Evolutionary conservation across 2,797 vertebrate genomes (phyloP), one percentile per base, ranked within the genome.

Genomic region (Microchirus variegatus): DNA sequence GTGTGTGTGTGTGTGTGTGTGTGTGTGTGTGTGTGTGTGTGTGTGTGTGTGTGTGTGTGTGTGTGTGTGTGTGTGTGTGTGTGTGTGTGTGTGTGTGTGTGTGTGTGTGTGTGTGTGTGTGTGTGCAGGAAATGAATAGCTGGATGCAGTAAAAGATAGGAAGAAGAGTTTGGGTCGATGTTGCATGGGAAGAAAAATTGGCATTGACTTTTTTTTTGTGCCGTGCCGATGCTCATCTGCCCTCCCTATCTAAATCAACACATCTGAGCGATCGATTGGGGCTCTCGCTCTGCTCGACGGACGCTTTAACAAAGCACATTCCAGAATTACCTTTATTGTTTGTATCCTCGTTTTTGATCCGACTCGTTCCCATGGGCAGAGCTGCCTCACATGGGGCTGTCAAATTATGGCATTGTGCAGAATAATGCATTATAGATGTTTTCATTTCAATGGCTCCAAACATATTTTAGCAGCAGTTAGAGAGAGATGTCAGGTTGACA

Each of bases 161-260:
- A 70, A 67, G 63, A 64, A 54, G 82, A 68, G 63, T 68, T 75
- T 44, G 63, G 77, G 73, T 87, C 73, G 67, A 75, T 84, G 80
- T 48, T 67, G 66, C 17, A 11, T 54, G 37, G 66, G 70, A 59
- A 59, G 70, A 82, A 36, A 78, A 80, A 81, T 82, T 80, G 80
- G 45, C 82, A 84, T 83, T 72, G 88, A 86, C 86, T 67, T 87
- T 83, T 75, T 67, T 87, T 52, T 50, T 52, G 35, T 65, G 75
- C 67, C 47, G 61, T 55, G 75, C 63, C 17, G n/a, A 65, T 53
- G 40, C 59, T 75, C 59, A n/a, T 75, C 71, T 73, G 70, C 69
- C 59, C 67, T 76, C 72, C 63, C 47, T 41, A 66, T 82, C 75
- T 75, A 46, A 71, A 87, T 83, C 79, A 78, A 75, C 84, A 70